These are phyloP conservation scores for Heterocephalus glaber DNA, from an alignment of 2,113 vertebrate genomes.

Conservation along the genomic window DNA sequence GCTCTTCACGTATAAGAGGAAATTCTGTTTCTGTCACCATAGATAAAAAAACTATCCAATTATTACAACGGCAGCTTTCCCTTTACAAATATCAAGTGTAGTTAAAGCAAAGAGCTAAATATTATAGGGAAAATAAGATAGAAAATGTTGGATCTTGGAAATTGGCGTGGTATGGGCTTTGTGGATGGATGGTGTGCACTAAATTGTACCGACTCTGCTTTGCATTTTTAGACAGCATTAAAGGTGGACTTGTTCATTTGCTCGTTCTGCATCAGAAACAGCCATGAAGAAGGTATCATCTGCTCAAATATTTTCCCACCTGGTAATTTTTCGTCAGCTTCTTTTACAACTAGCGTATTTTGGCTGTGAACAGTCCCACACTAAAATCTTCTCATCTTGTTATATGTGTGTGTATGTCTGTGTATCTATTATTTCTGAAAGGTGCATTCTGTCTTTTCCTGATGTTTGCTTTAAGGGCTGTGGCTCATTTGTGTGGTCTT, in stretches of 20 bases:
- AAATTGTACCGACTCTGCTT: conserved; percentile 64
- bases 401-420: conserved; percentile 8
- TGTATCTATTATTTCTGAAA: background rate
- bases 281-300: conserved; percentile 13
- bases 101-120: conserved; percentile 76
- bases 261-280: conserved; percentile 29
- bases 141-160: conserved; percentile 70
- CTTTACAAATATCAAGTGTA: conserved; percentile 74
- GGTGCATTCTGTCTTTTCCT: conserved; percentile 6
- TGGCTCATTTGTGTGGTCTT: background rate
- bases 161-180: conserved; percentile 69
- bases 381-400: background rate
- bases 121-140: conserved; percentile 76
- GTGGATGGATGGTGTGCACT: conserved; percentile 70
- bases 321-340: conserved; percentile 61
- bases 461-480: conserved; percentile 44
- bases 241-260: conserved; percentile 61
- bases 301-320: conserved; percentile 68
- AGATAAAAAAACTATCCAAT: conserved; percentile 65
- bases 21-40: conserved; percentile 66
- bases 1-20: conserved; percentile 68
- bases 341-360: conserved; percentile 20
- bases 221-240: conserved; percentile 53
- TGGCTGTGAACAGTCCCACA: conserved; percentile 40
- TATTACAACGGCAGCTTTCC: conserved; percentile 73